Evolutionary conservation across 2,797 vertebrate genomes (phyloP).

Genomic region (Scolopax rusticola): DNA sequence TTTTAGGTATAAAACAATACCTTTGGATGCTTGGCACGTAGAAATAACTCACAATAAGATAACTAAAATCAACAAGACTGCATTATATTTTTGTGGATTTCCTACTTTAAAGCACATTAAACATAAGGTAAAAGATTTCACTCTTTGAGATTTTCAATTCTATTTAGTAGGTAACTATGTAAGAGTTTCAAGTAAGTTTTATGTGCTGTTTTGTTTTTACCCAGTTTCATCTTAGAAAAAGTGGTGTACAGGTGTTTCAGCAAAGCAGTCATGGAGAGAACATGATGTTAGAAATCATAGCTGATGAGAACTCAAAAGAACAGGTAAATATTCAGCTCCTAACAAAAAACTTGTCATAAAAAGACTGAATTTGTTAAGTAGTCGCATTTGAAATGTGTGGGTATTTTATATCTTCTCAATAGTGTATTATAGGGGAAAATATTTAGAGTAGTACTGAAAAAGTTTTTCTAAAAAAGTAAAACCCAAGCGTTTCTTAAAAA

Average conservation of each 20-base stretch:
- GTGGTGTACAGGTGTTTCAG: constrained; percentile 94
- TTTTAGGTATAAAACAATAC: constrained; percentile 85
- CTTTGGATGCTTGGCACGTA: constrained; percentile 93
- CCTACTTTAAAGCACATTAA: constrained; percentile 95
- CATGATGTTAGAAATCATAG: constrained; percentile 90
- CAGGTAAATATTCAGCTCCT: constrained; percentile 76
- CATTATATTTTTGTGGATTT: constrained; percentile 96
- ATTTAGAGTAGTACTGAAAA: background rate
- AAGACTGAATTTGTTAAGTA: background rate
- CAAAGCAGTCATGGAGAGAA: constrained; percentile 97
- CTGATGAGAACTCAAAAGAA: constrained; percentile 77
- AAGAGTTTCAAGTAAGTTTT: constrained; percentile 40
- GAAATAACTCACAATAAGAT: constrained; percentile 83
- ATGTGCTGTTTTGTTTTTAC: constrained; percentile 24
- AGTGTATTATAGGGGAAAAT: background rate
- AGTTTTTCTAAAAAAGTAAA: background rate
- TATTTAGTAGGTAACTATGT: background rate
- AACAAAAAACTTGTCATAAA: background rate
- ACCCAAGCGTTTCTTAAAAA: background rate
- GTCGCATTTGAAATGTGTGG: background rate
- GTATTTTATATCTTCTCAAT: background rate
- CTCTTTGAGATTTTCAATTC: background rate
- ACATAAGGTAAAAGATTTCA: constrained; percentile 87
- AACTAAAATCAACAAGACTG: constrained; percentile 84
- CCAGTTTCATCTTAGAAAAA: constrained; percentile 93